Conservation (phyloP, 2,113 vertebrate species). For the Brachirus orientalis region DNA sequence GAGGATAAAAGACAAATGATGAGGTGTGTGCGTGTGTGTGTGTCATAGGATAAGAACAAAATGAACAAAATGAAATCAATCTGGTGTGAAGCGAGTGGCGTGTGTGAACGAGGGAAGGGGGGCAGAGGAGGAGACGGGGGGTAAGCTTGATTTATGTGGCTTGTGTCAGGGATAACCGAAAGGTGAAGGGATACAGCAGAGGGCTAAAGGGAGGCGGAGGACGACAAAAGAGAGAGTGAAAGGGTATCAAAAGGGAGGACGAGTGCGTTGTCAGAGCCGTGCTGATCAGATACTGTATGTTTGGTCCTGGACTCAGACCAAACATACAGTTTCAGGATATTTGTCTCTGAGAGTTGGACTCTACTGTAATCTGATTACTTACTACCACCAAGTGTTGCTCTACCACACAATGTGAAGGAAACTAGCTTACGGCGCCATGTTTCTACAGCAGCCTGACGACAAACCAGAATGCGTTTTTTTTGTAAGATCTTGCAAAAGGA, state of each 20-base stretch:
- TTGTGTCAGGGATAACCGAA: conserved; percentile 61
- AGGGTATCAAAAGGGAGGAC: conserved; percentile 5
- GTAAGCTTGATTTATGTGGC: conserved; percentile 60
- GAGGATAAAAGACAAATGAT: conserved; percentile 11
- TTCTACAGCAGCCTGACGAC: no score
- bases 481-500: no score
- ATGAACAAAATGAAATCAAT: conserved; percentile 49
- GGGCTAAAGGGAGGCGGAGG: conserved; percentile 7
- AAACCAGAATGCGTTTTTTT: no score
- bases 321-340: no score
- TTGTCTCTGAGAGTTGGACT: background rate
- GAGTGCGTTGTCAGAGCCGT: background rate
- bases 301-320: no score
- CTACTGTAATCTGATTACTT: no score
- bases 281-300: conserved; percentile 5
- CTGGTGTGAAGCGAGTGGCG: background rate
- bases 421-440: no score
- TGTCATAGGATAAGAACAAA: conserved; percentile 48
- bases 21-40: no score
- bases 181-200: conserved; percentile 55
- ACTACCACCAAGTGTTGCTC: no score
- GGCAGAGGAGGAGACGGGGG: conserved; percentile 32
- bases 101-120: conserved; percentile 12
- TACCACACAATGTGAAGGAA: no score
- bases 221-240: conserved; percentile 13